Base-by-base conservation (phyloP, 23 tunicate species). In the Trididemnum clinides region DNA sequence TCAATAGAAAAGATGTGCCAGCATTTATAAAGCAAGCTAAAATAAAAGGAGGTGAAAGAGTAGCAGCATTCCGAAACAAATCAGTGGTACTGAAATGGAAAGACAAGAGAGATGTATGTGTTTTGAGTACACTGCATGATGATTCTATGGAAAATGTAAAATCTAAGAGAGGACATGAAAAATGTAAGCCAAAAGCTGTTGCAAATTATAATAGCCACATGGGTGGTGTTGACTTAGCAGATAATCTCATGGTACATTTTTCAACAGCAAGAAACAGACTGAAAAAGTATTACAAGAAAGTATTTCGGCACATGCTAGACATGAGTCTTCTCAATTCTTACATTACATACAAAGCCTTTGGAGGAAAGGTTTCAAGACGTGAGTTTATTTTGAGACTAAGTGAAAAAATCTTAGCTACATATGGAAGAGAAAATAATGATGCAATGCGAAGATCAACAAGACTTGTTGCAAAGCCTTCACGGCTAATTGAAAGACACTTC, bases 191-290 rank as follows among this genome's bases (percentile, higher is more conserved):
- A 62, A 62, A 62, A 62, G 70, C 70, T 10, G 70, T 62, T 20
- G 70, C 27, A 62, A 62, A 62, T 62, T 62, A 62, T 22, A 21
- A 62, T 22, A 10, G 22, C 15, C 15, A 62, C 70, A 62, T 62
- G 70, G 70, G 70, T 12, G 70, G 70, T 62, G 70, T 62, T 62
- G 25, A 62, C n/a, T 21, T 62, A 5, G 15, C 70, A 10, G 70
- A 62, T 62, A 62, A 62, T 62, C 70, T 62, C 25, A 62, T 62
- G 70, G 70, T 62, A 10, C 70, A 62, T 62, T 62, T 62, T 62
- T 62, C 70, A 23, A 62, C 70, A 5, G 25, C 70, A 62, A 62
- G 70, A 62, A 62, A 62, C 70, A 62, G 70, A 23, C 70, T 62
- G 25, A 62, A 62, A 62, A 62, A 62, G 25, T 62, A 62, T 23